phyloP scores from a whole-genome alignment of 2,113 vertebrate species.

The Halcyon senegalensis region DNA sequence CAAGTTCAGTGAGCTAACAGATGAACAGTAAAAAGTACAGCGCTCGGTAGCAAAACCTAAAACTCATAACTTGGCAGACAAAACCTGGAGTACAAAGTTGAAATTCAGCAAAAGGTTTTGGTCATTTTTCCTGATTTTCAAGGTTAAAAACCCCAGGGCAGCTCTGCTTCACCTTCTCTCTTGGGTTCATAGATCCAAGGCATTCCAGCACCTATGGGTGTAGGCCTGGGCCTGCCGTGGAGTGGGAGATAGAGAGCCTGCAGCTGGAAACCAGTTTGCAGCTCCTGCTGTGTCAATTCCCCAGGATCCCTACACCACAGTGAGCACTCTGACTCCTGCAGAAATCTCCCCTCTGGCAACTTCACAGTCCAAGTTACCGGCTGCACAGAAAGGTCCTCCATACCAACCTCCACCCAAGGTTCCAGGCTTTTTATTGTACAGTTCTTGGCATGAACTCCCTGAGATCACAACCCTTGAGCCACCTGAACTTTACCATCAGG shows the following conservation, averaged over 20 bases:
- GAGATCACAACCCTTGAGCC: not conserved
- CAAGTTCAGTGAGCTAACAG: not conserved
- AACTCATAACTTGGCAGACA: not conserved
- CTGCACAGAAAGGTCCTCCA: not conserved
- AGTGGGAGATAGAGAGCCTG: not conserved
- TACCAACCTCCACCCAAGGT: not conserved
- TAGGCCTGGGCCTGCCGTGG: not conserved
- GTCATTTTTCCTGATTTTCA: not conserved
- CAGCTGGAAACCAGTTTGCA: not conserved
- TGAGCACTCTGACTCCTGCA: not conserved
- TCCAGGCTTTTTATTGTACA: not conserved
- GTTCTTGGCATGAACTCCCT: not conserved
- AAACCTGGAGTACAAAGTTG: not conserved
- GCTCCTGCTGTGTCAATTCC: not conserved
- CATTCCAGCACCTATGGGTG: not conserved
- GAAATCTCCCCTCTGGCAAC: not conserved
- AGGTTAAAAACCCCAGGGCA: not conserved
- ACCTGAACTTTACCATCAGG: not conserved
- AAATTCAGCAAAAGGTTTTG: not conserved
- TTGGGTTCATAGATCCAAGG: not conserved
- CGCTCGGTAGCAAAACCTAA: not conserved
- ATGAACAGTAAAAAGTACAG: not conserved
- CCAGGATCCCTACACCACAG: not conserved
- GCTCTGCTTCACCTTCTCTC: not conserved
- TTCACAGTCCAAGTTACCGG: not conserved